These are phyloP conservation scores for Dipus sagitta DNA, from an alignment of 2,797 vertebrate genomes.

Conservation along the genomic window DNA sequence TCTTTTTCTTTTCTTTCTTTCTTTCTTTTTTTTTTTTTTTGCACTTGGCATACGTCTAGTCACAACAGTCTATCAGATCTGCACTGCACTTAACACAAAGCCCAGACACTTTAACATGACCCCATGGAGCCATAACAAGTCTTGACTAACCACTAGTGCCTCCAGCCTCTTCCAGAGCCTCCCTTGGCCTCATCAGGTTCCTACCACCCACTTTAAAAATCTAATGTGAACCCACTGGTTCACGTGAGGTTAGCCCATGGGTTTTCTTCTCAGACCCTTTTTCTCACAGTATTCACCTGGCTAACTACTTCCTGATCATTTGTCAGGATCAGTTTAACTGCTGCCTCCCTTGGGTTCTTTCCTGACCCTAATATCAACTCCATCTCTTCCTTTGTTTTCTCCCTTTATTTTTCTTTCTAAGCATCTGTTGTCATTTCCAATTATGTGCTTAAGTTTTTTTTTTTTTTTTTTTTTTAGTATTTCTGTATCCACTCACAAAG, in stretches of 20 bases:
- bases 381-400: not conserved
- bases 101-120: not conserved
- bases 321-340: not conserved
- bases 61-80: not conserved
- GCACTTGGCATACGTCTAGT: not conserved
- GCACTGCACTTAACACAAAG: not conserved
- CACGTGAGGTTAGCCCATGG: not conserved
- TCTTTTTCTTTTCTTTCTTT: not conserved
- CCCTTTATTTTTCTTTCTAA: constrained; percentile 5
- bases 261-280: not conserved
- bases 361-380: not conserved
- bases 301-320: not conserved
- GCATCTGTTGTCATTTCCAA: constrained; percentile 5
- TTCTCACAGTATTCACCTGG: not conserved
- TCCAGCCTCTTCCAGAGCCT: not conserved
- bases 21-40: not conserved
- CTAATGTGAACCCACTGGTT: not conserved
- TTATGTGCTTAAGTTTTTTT: not conserved
- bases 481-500: not conserved
- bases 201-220: not conserved
- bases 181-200: not conserved
- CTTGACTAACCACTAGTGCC: not conserved
- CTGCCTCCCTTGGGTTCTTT: not conserved
- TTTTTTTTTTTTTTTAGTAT: not conserved
- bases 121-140: not conserved